Conservation (phyloP, 1,140 invertebrate species). For the Gryllus bimaculatus region DNA sequence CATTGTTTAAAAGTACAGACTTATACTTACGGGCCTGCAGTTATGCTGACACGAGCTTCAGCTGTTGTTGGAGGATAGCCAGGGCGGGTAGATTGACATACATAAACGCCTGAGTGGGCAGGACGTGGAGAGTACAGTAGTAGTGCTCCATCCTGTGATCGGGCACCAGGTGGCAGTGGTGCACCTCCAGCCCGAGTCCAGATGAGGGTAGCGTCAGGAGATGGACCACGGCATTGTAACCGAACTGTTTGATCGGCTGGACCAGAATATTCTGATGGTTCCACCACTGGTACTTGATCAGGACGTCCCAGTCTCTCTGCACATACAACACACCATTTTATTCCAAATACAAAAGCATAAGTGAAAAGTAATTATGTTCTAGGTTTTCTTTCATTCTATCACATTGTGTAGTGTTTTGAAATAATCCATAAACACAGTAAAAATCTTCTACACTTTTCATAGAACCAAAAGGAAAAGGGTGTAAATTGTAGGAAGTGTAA, state of each 20-base stretch:
- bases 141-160: conserved; percentile 54
- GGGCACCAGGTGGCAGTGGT: conserved; percentile 43
- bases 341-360: not conserved
- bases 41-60: not conserved
- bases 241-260: conserved; percentile 43
- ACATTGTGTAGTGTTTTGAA: no score
- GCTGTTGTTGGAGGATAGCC: not conserved
- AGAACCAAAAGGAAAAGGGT: no score
- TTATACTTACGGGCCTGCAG: not conserved
- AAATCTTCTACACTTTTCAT: no score
- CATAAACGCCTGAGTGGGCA: conserved; percentile 68
- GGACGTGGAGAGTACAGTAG: conserved; percentile 55
- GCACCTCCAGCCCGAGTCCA: conserved; percentile 24
- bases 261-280: conserved; percentile 46
- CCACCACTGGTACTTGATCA: conserved; percentile 28
- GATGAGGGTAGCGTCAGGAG: conserved; percentile 21
- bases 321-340: conserved; percentile 1
- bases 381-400: not conserved
- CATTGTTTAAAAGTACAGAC: not conserved
- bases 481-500: no score
- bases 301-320: not conserved
- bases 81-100: conserved; percentile 54
- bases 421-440: no score
- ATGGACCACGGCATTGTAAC: conserved; percentile 36
- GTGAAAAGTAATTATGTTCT: not conserved